Percentiles rank a stretch among this genome's conserved stretches.
Evolutionary conservation across 2,888 invertebrate genomes (phyloP).

Genomic region (Liodrosophila aerea): DNA sequence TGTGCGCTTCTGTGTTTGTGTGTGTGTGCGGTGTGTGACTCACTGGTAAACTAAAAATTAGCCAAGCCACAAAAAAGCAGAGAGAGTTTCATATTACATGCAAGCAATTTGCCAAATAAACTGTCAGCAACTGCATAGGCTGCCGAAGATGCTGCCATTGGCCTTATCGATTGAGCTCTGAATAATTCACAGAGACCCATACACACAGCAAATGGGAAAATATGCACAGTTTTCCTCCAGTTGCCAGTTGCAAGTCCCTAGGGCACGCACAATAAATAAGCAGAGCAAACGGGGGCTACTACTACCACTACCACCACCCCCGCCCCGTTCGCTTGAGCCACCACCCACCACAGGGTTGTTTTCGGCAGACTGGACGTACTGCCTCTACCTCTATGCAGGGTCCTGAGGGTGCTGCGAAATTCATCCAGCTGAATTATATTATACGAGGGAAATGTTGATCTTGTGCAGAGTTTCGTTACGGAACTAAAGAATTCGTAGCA

Average conservation of each 20-base stretch:
- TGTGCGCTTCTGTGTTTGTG: neutral
- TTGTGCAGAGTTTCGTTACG: constrained; percentile 43
- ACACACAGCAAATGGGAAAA: constrained; percentile 17
- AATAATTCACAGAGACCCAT: constrained; percentile 67
- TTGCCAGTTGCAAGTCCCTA: constrained; percentile 45
- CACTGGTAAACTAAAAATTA: constrained; percentile 68
- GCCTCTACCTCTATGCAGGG: neutral
- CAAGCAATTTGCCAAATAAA: constrained; percentile 80
- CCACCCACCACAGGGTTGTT: constrained; percentile 36
- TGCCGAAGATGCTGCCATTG: constrained; percentile 41
- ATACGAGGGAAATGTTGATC: constrained; percentile 12
- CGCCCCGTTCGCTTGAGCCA: neutral
- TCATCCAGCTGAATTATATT: neutral
- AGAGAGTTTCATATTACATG: constrained; percentile 70
- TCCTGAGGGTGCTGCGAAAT: constrained; percentile 2
- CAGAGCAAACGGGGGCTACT: constrained; percentile 23
- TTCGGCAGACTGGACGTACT: neutral
- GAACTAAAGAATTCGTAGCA: constrained; percentile 13
- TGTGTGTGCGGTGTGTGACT: constrained; percentile 32
- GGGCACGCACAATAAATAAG: constrained; percentile 76
- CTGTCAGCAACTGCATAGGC: constrained; percentile 69
- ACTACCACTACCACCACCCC: no score
- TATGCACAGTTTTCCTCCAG: constrained; percentile 50
- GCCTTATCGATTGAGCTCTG: constrained; percentile 71
- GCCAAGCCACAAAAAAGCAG: constrained; percentile 45